Evolutionary conservation across 1,140 invertebrate species (phyloP).

Genomic region (Drepana arcuata): DNA sequence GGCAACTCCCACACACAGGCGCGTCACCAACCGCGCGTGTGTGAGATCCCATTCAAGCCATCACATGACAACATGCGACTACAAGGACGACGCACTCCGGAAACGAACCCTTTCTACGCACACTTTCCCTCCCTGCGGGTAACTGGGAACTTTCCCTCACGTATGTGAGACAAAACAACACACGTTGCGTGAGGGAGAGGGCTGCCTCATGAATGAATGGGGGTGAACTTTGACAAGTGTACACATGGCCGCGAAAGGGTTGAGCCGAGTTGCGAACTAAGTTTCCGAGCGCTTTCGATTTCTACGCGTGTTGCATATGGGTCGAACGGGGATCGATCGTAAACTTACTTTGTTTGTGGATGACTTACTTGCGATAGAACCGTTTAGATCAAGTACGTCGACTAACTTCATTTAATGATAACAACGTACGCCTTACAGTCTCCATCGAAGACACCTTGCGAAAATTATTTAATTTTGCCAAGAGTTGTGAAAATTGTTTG

Average conservation of each 20-base stretch:
- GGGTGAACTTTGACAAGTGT: conserved; percentile 52
- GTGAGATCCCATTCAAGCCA: conserved; percentile 34
- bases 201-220: conserved; percentile 52
- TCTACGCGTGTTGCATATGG: conserved; percentile 55
- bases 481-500: conserved; percentile 16
- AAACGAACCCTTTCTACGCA: conserved; percentile 5
- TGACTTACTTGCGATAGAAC: too few relatives aligned
- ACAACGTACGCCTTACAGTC: too few relatives aligned
- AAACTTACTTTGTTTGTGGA: conserved; percentile 31
- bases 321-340: conserved; percentile 40
- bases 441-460: conserved; percentile 16
- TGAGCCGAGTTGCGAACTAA: conserved; percentile 43
- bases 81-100: too few relatives aligned
- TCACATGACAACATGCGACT: conserved; percentile 30
- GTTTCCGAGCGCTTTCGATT: conserved; percentile 56
- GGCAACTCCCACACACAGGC: conserved; percentile 47
- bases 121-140: conserved; percentile 19
- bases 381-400: too few relatives aligned
- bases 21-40: conserved; percentile 37
- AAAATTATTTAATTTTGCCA: conserved; percentile 7
- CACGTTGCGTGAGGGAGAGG: conserved; percentile 42
- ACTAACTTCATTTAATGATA: conserved; percentile 23
- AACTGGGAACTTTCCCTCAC: conserved; percentile 32
- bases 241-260: conserved; percentile 53
- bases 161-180: conserved; percentile 46